Evolutionary conservation across 2,888 invertebrate genomes (phyloP).

Genomic region (Rhamnusium bicolor): DNA sequence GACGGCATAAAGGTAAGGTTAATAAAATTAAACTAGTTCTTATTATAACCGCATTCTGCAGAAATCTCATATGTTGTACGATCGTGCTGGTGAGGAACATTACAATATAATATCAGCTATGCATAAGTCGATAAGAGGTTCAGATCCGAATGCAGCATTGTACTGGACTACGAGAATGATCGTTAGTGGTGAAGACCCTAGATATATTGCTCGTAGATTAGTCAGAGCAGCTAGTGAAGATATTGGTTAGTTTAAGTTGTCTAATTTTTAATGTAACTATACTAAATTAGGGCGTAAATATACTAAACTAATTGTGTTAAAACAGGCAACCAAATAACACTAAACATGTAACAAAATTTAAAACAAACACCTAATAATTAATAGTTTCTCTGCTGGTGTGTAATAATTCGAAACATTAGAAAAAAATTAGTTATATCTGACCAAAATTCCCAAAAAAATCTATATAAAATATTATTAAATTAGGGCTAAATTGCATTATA

Average conservation of each 20-base stretch:
- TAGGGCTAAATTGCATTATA: too few relatives aligned
- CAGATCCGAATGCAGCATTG: slow-evolving; percentile 85
- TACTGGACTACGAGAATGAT: slow-evolving; percentile 89
- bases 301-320: too few relatives aligned
- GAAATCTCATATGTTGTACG: slow-evolving; percentile 85
- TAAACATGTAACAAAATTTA: too few relatives aligned
- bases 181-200: slow-evolving; percentile 85
- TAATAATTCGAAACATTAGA: too few relatives aligned
- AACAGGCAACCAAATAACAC: too few relatives aligned
- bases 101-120: slow-evolving; percentile 88
- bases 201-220: slow-evolving; percentile 83
- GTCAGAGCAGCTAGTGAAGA: slow-evolving; percentile 86
- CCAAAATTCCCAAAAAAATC: too few relatives aligned
- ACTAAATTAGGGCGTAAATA: too few relatives aligned
- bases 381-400: too few relatives aligned
- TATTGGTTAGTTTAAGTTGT: slow-evolving; percentile 73
- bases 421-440: too few relatives aligned
- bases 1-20: slow-evolving; percentile 79
- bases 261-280: too few relatives aligned
- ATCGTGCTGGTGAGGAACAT: slow-evolving; percentile 86
- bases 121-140: slow-evolving; percentile 87
- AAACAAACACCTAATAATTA: too few relatives aligned
- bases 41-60: slow-evolving; percentile 63
- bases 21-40: neutral
- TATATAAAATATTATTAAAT: too few relatives aligned